phyloP scores from a whole-genome alignment of 2,797 vertebrate species.

The Crotalus adamanteus region DNA sequence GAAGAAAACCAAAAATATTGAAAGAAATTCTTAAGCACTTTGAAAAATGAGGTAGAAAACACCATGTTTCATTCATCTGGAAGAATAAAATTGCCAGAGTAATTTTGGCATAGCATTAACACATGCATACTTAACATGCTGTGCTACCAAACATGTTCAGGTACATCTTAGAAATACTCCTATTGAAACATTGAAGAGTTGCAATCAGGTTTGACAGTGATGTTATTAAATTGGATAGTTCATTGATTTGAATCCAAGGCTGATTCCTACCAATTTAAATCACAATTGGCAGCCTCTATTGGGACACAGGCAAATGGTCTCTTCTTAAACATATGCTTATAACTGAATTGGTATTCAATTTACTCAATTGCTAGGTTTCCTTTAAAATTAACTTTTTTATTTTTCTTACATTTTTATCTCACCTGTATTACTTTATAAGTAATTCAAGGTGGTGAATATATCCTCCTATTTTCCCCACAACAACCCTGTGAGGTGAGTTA shows the following conservation, averaged over 20 bases:
- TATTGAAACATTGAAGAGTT: not conserved
- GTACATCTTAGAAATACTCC: not conserved
- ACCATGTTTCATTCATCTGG: not conserved
- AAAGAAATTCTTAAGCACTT: not conserved
- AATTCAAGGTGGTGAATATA: no score
- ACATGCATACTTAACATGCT: not conserved
- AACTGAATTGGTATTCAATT: conserved; percentile 4
- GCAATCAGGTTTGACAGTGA: not conserved
- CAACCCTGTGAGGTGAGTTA: no score
- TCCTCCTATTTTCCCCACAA: no score
- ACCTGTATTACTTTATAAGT: no score
- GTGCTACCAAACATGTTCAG: not conserved
- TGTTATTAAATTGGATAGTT: not conserved
- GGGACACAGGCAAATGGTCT: not conserved
- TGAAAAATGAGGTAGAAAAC: not conserved
- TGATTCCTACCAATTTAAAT: not conserved
- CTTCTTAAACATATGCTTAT: not conserved
- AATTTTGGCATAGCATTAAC: not conserved
- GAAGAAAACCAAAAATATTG: not conserved
- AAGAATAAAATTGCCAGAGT: not conserved
- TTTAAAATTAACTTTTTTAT: conserved; percentile 42
- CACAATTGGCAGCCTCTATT: not conserved
- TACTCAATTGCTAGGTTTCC: not conserved
- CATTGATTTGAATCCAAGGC: not conserved
- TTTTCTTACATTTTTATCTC: no score